Conservation (phyloP, 2,888 invertebrate species). For the Chironomus riparius region DNA sequence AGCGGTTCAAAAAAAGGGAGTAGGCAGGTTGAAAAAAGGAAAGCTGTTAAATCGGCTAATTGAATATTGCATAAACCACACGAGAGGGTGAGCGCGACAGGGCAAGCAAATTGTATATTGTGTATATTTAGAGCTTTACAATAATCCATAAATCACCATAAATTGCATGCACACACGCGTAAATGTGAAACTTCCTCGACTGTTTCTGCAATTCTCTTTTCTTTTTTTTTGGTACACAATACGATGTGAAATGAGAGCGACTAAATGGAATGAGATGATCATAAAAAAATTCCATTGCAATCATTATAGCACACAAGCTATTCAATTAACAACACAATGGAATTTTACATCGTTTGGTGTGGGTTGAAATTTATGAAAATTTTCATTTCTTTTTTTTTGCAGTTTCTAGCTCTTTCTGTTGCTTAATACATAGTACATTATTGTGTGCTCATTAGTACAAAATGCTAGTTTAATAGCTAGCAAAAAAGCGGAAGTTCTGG, state of each 20-base stretch:
- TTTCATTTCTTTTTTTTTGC: neutral
- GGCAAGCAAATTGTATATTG: too few species aligned
- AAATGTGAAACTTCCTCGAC: neutral
- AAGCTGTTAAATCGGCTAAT: neutral
- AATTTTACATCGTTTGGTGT: neutral
- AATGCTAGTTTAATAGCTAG: constrained; percentile 1
- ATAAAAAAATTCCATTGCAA: neutral
- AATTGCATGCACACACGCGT: neutral
- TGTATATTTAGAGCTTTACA: neutral
- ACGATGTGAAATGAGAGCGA: too few species aligned
- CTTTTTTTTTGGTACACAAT: neutral
- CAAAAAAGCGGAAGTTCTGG: neutral
- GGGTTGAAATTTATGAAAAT: neutral
- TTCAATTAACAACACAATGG: neutral
- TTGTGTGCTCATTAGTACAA: neutral
- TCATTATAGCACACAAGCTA: neutral
- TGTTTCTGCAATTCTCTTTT: neutral
- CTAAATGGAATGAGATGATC: too few species aligned
- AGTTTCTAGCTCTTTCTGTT: neutral
- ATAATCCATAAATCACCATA: neutral
- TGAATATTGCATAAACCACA: neutral
- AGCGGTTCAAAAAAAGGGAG: too few species aligned
- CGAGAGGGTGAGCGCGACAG: neutral
- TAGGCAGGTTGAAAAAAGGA: neutral
- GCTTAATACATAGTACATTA: too few species aligned